These are phyloP conservation scores for Rhineura floridana DNA, from an alignment of 2,113 vertebrate species.

Conservation along the genomic window DNA sequence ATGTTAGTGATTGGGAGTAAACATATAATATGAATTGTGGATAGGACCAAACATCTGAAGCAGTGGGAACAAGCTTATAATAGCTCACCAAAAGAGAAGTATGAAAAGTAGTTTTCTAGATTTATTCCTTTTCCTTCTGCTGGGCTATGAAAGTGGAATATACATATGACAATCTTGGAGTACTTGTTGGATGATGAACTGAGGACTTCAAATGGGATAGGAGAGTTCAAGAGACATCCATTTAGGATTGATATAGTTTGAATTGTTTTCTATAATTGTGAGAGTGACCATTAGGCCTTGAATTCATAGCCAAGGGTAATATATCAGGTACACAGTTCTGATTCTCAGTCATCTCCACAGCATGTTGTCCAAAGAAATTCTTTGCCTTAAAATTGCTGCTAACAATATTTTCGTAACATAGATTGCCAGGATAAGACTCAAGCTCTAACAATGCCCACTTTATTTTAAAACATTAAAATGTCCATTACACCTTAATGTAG, in stretches of 20 bases:
- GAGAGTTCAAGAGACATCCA: neutral
- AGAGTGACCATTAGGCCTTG: neutral
- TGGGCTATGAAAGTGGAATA: neutral
- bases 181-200: neutral
- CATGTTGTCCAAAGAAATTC: slow-evolving; percentile 28
- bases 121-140: neutral
- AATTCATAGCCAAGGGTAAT: neutral
- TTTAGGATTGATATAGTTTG: neutral
- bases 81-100: neutral
- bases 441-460: neutral
- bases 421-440: neutral
- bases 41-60: neutral
- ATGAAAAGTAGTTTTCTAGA: neutral
- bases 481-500: neutral
- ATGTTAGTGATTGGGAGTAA: neutral
- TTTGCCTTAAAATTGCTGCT: slow-evolving; percentile 28
- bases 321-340: neutral
- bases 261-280: neutral
- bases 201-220: neutral
- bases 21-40: neutral
- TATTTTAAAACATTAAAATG: slow-evolving; percentile 4
- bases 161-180: neutral
- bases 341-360: neutral
- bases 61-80: neutral
- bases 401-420: slow-evolving; percentile 21